phyloP scores from a whole-genome alignment of 2,113 vertebrate species.

The Prionailurus bengalensis region DNA sequence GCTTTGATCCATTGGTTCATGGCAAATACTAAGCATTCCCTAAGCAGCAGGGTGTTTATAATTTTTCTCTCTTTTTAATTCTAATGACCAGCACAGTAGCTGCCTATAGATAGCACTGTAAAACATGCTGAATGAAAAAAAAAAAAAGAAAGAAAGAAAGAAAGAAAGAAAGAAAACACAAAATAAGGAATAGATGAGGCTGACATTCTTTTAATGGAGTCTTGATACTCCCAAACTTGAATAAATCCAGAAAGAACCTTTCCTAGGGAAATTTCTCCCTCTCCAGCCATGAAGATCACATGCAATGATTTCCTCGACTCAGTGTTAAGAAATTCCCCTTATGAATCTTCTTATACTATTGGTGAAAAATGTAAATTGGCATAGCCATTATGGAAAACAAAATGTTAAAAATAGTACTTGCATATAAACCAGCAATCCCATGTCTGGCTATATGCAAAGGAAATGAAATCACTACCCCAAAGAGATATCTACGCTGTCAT shows the following conservation, averaged over 20 bases:
- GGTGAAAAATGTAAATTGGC: neutral
- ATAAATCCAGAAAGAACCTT: neutral
- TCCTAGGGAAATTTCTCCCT: neutral
- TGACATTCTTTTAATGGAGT: neutral
- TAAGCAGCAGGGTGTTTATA: neutral
- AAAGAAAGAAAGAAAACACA: neutral
- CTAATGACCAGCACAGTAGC: neutral
- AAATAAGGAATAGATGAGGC: neutral
- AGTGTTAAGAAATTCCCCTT: neutral
- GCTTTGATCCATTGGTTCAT: neutral
- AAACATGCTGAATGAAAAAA: neutral
- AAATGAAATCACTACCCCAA: neutral
- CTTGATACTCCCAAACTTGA: neutral
- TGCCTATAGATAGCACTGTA: neutral
- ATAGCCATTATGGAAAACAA: neutral
- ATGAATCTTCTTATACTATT: neutral
- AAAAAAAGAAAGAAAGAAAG: neutral
- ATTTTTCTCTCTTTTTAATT: neutral
- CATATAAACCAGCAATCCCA: neutral
- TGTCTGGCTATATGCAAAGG: neutral
- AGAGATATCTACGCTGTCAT: neutral
- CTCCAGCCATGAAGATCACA: neutral
- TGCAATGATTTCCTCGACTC: neutral
- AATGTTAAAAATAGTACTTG: neutral
- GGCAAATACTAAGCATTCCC: neutral